These are phyloP conservation scores for Anastrepha ludens DNA, from an alignment of 1,140 invertebrate species.

Conservation along the genomic window DNA sequence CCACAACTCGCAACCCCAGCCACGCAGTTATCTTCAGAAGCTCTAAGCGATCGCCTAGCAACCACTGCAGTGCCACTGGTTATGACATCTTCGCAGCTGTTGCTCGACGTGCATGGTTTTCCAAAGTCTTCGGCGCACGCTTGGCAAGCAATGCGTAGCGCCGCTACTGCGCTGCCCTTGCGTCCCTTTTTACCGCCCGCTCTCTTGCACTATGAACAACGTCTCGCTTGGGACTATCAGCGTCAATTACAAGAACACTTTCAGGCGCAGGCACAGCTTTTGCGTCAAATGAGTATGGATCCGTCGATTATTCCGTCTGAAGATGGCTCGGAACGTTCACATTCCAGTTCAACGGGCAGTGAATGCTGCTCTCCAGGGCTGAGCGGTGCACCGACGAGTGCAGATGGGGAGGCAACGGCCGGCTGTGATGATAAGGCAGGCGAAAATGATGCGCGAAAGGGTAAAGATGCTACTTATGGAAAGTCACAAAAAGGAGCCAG, in stretches of 20 bases:
- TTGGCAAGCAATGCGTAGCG: constrained; percentile 83
- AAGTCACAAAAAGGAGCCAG: constrained; percentile 68
- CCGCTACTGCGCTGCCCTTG: constrained; percentile 59
- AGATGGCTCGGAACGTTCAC: constrained; percentile 75
- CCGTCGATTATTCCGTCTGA: constrained; percentile 70
- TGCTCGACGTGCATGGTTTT: constrained; percentile 53
- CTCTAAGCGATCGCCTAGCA: constrained; percentile 38
- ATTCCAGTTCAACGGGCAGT: constrained; percentile 77
- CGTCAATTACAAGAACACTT: constrained; percentile 76
- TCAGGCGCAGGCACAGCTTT: constrained; percentile 69
- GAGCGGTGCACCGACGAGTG: constrained; percentile 26
- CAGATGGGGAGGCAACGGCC: constrained; percentile 51
- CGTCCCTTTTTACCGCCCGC: constrained; percentile 70
- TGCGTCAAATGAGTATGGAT: constrained; percentile 72
- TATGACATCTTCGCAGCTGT: constrained; percentile 2
- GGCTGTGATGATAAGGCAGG: not conserved
- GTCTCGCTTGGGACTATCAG: constrained; percentile 77
- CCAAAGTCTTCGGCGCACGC: constrained; percentile 84
- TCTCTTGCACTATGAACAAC: constrained; percentile 74
- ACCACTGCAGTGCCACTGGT: constrained; percentile 45
- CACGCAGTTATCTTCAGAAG: not conserved
- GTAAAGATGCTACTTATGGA: not conserved
- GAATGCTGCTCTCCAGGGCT: constrained; percentile 80
- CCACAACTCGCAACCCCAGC: not conserved
- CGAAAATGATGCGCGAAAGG: constrained; percentile 60